Base-by-base conservation (phyloP, 2,797 vertebrate genomes). In the Chaunax sp. region DNA sequence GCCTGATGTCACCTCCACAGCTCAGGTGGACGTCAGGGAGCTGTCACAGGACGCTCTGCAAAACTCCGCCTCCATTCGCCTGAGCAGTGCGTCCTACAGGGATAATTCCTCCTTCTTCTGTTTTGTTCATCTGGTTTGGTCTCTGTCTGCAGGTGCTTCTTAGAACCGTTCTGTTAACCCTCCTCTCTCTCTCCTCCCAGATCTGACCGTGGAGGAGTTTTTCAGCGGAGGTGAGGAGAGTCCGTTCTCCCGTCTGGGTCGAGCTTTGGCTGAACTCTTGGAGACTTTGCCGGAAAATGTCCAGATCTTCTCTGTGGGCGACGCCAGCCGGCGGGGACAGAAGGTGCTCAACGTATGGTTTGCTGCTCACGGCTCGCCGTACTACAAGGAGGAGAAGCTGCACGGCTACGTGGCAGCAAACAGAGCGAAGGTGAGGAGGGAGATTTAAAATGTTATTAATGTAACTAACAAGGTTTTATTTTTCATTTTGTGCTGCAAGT, bases 1-100 rank as follows among this genome's bases (percentile, higher is more conserved):
- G 96, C 96, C 96, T 7, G 96, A 96, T 33, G 95, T 96, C 75
- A 90, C 92, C 83, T 97, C 96, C 14, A 93, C 92, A 0, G 92
- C 92, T 15, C 93, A 92, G 78, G 93, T 97, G 73, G 82, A 86
- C 1, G 91, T 97, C 53, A 91, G 77, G 50, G 94, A 94, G 75
- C 92, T 97, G 76, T 92, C 78, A 63, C 92, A 93, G 69, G 94
- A 93, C 16, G 94, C 91, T 0, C 69, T 95, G 58, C 90, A 49
- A 49, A 95, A 92, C 62, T 91, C 95, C 37, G 95, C 93, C 11
- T 96, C 96, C 40, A 7, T 97, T 7, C 87, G 91, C 65, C 78
- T 97, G 26, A 89, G 70, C 87, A 96, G 96, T 97, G 86, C 93
- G 93, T 90, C 58, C 52, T 13, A 10, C 25, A 8, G 12, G 35